Base-by-base conservation (phyloP, 2,113 vertebrate genomes). In the Diphyllodes magnificus region DNA sequence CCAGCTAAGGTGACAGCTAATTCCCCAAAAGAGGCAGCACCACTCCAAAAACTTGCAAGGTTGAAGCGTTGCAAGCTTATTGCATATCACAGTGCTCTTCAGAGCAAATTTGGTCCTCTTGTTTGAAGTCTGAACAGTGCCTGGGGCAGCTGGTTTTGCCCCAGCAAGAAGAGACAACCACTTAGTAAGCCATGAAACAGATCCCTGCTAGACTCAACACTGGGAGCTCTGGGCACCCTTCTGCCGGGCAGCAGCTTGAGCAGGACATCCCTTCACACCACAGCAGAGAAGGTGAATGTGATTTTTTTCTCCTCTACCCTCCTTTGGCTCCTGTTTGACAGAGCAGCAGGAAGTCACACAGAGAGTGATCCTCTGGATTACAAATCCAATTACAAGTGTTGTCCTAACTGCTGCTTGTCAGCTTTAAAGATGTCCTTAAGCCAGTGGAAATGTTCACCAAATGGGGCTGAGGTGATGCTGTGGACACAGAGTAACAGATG, bases 401-500 rank as follows among this genome's bases (percentile, higher is more conserved):
- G 78, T 72, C 45, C 66, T 76, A 65, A 65, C 28, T 85, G 53
- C 24, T 82, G 42, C 54, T 72, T 93, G 82, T 76, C 66, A 86
- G 30, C 45, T 80, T 86, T 77, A 45, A 85, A 91, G 50, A 22
- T 54, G 33, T 69, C 50, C 30, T 85, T 60, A 82, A 70, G 19
- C 21, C 84, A 80, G 50, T 5, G 54, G 53, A 65, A 80, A 4
- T 4, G 40, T 65, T 92, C 65, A 84, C 33, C 42, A 79, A 91
- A 69, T 24, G 37, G 20, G 59, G 68, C 39, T 86, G 79, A 70
- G 54, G 54, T 56, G 54, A 35, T 49, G 13, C 71, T 50, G 59
- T 10, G 70, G 87, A 80, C 92, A 81, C 42, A 63, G 73, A 76
- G 90, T 22, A 94, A 82, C 73, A 96, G 93, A 91, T 92, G 85